phyloP scores from a whole-genome alignment of 1,140 invertebrate species.

The Andricus grossulariae region DNA sequence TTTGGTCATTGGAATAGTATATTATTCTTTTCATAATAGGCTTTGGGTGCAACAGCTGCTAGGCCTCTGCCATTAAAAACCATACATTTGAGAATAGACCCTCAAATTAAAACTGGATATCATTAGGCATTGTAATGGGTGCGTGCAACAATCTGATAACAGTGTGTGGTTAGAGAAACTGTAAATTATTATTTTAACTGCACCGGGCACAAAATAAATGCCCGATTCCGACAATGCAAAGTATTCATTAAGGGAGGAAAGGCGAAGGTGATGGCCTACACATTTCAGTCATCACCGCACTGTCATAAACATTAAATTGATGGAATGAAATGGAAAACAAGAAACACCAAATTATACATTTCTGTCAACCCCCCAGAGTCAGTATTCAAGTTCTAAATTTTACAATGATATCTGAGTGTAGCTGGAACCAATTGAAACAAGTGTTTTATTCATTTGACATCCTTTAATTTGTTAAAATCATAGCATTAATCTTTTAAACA shows the following conservation, averaged over 20 bases:
- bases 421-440: no score
- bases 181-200: constrained; percentile 19
- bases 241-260: constrained; percentile 9
- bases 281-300: background rate
- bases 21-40: constrained; percentile 26
- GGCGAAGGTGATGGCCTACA: background rate
- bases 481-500: no score
- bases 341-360: background rate
- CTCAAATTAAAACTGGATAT: constrained; percentile 29
- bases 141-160: constrained; percentile 30
- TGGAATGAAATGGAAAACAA: background rate
- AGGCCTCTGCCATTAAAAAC: constrained; percentile 27
- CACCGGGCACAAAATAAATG: background rate
- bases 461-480: no score
- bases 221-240: background rate
- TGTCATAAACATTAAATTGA: no score
- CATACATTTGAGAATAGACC: constrained; percentile 24
- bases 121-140: constrained; percentile 11
- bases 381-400: no score
- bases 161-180: constrained; percentile 26
- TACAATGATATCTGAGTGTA: no score
- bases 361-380: background rate
- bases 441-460: no score
- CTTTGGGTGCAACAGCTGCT: constrained; percentile 27
- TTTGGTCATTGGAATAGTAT: background rate